Conservation (phyloP, 2,113 vertebrate species). For the Lathamus discolor region DNA sequence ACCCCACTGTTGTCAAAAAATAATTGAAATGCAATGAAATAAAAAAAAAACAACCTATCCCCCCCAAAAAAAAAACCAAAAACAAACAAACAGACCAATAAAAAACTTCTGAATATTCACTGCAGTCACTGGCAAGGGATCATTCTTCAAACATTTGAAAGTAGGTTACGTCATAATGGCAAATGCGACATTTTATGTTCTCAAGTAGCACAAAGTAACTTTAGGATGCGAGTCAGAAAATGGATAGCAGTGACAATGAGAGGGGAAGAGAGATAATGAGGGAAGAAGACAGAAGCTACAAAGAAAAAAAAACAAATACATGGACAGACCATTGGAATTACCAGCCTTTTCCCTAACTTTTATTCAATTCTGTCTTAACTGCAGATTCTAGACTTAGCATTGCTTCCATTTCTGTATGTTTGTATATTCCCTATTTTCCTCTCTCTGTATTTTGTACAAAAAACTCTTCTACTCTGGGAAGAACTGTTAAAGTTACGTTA, state of each 20-base stretch:
- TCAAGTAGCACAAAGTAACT: not conserved
- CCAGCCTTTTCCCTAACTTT: not conserved
- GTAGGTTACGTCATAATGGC: not conserved
- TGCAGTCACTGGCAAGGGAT: not conserved
- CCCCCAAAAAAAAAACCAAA: too few relatives aligned
- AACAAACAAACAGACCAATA: rapidly evolving
- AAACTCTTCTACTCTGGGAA: not conserved
- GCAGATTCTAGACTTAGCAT: not conserved
- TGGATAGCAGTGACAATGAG: not conserved
- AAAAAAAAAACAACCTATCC: not conserved
- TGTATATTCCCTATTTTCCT: not conserved
- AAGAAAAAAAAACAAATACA: not conserved
- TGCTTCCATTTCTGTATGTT: not conserved
- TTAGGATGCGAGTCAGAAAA: rapidly evolving
- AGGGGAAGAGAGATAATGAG: not conserved
- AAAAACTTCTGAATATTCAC: not conserved
- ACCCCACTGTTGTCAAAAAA: not conserved
- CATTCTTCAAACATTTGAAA: not conserved
- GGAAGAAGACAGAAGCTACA: not conserved
- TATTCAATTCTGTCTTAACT: not conserved
- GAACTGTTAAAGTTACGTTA: not conserved
- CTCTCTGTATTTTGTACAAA: not conserved
- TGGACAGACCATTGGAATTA: not conserved
- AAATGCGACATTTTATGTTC: not conserved
- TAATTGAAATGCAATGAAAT: not conserved